Percentiles rank a stretch among this genome's conserved stretches.
Conservation (phyloP, 2,113 vertebrate genomes). For the Rhadina sibilatrix region DNA sequence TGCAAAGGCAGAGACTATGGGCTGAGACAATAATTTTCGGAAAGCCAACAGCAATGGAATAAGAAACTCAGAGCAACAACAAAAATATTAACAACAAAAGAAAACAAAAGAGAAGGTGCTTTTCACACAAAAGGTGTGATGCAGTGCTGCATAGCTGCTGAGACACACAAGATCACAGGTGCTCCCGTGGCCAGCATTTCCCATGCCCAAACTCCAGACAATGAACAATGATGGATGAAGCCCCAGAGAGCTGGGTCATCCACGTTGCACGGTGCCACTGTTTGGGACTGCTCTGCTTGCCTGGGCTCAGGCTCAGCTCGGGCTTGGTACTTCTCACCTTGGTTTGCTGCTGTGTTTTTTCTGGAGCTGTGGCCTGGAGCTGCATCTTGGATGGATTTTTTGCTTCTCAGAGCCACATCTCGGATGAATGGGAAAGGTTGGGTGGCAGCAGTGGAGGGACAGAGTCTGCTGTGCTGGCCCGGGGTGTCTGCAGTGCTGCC, state of each 20-base stretch:
- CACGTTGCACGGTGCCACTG: rapidly evolving
- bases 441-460: background rate
- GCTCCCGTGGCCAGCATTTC: background rate
- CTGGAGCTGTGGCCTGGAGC: too few relatives aligned
- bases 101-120: background rate
- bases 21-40: background rate
- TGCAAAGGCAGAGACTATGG: background rate
- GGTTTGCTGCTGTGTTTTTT: background rate
- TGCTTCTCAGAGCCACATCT: background rate
- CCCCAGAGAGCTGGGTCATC: too few relatives aligned
- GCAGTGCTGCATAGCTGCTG: background rate
- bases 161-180: rapidly evolving
- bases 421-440: background rate
- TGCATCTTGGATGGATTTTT: background rate
- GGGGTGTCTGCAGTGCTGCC: background rate
- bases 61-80: background rate
- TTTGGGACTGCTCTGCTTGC: background rate
- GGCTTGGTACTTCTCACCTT: too few relatives aligned
- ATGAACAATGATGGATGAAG: rapidly evolving
- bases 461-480: background rate
- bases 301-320: background rate
- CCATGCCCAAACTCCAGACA: background rate
- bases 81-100: background rate
- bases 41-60: background rate
- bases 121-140: background rate